phyloP scores from a whole-genome alignment of 2,797 vertebrate species.

The Mastacembelus armatus region DNA sequence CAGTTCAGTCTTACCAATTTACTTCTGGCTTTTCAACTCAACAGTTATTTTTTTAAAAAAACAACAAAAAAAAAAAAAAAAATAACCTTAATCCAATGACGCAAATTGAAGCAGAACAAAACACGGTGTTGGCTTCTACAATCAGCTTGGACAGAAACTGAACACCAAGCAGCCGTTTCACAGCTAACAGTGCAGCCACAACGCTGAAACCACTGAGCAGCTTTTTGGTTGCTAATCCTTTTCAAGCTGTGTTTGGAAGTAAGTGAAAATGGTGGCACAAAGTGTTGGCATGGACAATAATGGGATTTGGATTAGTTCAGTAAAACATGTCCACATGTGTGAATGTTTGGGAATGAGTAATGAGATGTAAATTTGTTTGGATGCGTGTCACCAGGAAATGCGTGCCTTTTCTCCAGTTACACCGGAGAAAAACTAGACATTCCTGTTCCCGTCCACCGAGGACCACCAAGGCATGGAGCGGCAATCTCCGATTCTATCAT shows the following conservation, averaged over 20 bases:
- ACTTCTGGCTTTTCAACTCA: conserved; percentile 4
- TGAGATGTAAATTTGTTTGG: conserved; percentile 33
- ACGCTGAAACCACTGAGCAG: not conserved
- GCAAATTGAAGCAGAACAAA: not conserved
- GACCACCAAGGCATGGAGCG: conserved; percentile 41
- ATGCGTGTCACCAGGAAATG: conserved; percentile 18
- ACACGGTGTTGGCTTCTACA: not conserved
- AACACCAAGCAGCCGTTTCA: not conserved
- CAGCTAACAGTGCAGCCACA: not conserved
- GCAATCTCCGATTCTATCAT: conserved; percentile 54
- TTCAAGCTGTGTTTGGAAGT: too few relatives aligned
- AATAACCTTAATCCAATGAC: not conserved
- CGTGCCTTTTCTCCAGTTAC: not conserved
- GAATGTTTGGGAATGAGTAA: conserved; percentile 26
- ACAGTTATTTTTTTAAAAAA: not conserved
- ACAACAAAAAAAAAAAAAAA: too few relatives aligned
- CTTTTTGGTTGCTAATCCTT: not conserved
- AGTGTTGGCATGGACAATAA: not conserved
- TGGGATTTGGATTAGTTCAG: not conserved
- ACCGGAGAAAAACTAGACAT: conserved; percentile 56
- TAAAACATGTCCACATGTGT: not conserved
- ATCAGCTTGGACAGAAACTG: not conserved
- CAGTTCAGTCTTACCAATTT: conserved; percentile 11
- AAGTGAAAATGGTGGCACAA: not conserved
- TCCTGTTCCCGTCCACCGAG: conserved; percentile 67